Percentiles rank a stretch among this genome's conserved stretches.
Evolutionary conservation across 2,888 invertebrate species (phyloP).

Genomic region (Matsumyia berberina): DNA sequence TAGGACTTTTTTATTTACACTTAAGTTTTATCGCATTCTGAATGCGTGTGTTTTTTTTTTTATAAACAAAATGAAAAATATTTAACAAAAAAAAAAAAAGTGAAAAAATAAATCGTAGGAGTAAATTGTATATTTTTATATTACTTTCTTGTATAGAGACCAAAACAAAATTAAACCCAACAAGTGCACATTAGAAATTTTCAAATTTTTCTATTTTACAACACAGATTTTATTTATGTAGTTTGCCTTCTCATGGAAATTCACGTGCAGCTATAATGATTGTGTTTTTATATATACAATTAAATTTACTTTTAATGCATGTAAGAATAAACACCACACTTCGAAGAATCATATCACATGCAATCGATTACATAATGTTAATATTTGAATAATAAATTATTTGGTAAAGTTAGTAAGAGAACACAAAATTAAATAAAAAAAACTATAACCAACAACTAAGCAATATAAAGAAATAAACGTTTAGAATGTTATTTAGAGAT

Average conservation of each 20-base stretch:
- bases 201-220: constrained; percentile 18
- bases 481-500: constrained; percentile 52
- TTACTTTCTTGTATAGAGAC: constrained; percentile 70
- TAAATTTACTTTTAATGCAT: constrained; percentile 4
- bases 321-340: constrained; percentile 52
- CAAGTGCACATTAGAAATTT: constrained; percentile 30
- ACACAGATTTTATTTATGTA: constrained; percentile 28
- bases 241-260: neutral
- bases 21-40: constrained; percentile 55
- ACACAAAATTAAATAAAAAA: constrained; percentile 17
- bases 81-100: constrained; percentile 24
- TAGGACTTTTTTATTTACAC: constrained; percentile 53
- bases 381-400: constrained; percentile 33
- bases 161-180: constrained; percentile 57
- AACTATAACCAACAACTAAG: constrained; percentile 62
- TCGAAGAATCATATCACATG: constrained; percentile 71
- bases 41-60: constrained; percentile 62
- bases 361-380: constrained; percentile 60
- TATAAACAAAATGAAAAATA: constrained; percentile 15
- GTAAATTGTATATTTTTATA: constrained; percentile 74
- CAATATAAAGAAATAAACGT: constrained; percentile 56
- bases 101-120: constrained; percentile 46
- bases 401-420: constrained; percentile 27
- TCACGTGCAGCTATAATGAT: constrained; percentile 41
- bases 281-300: constrained; percentile 1